These are phyloP conservation scores for Drosophila willistoni DNA, from an alignment of 1,140 invertebrate species.

Conservation along the genomic window DNA sequence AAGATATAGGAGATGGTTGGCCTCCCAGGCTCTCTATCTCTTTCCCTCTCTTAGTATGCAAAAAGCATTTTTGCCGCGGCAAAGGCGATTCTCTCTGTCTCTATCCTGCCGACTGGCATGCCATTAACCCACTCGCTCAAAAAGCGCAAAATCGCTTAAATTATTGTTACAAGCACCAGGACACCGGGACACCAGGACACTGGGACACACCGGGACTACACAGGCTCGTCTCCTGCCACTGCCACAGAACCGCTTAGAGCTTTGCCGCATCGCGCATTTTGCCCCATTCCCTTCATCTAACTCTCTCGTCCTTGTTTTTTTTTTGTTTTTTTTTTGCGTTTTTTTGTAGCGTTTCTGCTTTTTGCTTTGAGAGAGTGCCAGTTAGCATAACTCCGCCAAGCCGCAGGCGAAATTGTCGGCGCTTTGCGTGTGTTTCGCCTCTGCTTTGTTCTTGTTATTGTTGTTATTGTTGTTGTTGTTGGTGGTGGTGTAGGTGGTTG, in stretches of 20 bases:
- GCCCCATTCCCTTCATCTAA: background rate
- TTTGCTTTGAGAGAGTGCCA: slow-evolving; percentile 57
- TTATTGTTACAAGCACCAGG: slow-evolving; percentile 68
- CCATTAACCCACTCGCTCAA: slow-evolving; percentile 68
- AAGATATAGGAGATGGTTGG: background rate
- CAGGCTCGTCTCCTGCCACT: slow-evolving; percentile 33
- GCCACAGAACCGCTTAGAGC: slow-evolving; percentile 47
- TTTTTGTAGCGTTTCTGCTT: slow-evolving; percentile 4
- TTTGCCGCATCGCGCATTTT: slow-evolving; percentile 48
- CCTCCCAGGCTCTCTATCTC: background rate
- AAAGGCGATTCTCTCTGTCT: slow-evolving; percentile 41
- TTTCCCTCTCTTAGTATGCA: slow-evolving; percentile 4
- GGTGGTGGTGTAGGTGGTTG: slow-evolving; percentile 11
- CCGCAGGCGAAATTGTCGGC: slow-evolving; percentile 66
- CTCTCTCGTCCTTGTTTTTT: background rate
- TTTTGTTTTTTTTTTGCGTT: background rate
- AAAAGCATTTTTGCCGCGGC: slow-evolving; percentile 62
- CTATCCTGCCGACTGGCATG: slow-evolving; percentile 32
- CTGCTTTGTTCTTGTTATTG: background rate
- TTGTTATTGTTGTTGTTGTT: slow-evolving; percentile 18
- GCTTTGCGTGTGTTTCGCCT: slow-evolving; percentile 7
- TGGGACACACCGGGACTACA: background rate
- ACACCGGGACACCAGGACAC: slow-evolving; percentile 1
- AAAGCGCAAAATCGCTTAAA: slow-evolving; percentile 70
- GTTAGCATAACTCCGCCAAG: slow-evolving; percentile 65